Percentiles rank a stretch among this genome's conserved stretches.
phyloP scores from a whole-genome alignment of 2,797 vertebrate species.

The Perodicticus potto region DNA sequence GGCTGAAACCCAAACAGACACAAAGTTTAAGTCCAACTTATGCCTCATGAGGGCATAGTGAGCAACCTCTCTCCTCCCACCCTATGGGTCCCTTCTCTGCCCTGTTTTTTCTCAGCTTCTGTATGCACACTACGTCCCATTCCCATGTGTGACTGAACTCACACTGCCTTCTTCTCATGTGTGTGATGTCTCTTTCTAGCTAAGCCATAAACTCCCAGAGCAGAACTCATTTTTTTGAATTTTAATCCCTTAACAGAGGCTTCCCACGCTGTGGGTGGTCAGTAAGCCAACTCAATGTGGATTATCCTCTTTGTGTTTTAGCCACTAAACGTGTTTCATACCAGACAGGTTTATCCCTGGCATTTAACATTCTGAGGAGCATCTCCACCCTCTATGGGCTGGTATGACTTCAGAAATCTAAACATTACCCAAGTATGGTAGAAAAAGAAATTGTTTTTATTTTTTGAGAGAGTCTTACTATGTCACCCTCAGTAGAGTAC shows the following conservation, averaged over 20 bases:
- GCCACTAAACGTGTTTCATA: neutral
- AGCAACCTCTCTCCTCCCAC: neutral
- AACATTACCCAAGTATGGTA: neutral
- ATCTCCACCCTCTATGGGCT: neutral
- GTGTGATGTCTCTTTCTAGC: neutral
- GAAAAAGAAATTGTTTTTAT: neutral
- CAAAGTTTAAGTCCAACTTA: neutral
- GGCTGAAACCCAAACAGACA: constrained; percentile 88
- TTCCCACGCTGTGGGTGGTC: neutral
- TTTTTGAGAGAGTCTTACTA: too few species aligned
- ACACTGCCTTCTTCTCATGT: neutral
- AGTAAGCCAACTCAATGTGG: neutral
- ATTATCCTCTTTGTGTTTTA: neutral
- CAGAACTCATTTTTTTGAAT: constrained; percentile 36
- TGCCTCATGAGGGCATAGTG: neutral
- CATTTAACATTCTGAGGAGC: neutral
- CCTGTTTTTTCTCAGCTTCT: neutral
- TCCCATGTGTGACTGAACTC: rapidly evolving
- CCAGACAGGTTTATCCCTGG: neutral
- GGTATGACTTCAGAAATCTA: constrained; percentile 28
- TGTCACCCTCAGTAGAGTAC: too few species aligned
- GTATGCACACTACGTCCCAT: rapidly evolving
- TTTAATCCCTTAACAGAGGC: constrained; percentile 34
- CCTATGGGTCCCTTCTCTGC: rapidly evolving
- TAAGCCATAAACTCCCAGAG: neutral